Conservation (phyloP, 2,888 invertebrate species). For the Cataglyphis altisquamis region DNA sequence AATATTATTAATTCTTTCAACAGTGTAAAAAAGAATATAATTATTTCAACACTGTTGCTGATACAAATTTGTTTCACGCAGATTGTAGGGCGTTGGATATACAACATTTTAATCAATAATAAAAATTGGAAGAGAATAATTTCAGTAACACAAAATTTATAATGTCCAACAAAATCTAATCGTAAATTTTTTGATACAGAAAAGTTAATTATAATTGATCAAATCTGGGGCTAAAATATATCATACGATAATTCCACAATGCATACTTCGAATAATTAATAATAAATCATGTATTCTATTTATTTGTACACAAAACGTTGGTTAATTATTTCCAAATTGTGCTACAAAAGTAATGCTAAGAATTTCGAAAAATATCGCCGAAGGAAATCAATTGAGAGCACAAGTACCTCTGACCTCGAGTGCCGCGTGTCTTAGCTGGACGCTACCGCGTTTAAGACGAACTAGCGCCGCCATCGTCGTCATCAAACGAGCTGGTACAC, state of each 20-base stretch:
- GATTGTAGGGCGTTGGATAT: background rate
- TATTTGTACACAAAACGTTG: background rate
- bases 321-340: constrained; percentile 5
- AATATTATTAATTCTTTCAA: background rate
- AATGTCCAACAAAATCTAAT: background rate
- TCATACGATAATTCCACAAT: background rate
- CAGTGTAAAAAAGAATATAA: background rate
- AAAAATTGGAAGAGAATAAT: background rate
- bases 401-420: constrained; percentile 87
- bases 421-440: constrained; percentile 88
- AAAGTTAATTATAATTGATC: constrained; percentile 2
- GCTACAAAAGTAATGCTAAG: background rate
- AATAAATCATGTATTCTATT: background rate
- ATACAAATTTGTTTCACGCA: background rate
- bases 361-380: background rate
- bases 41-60: background rate
- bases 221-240: background rate
- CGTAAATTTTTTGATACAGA: background rate
- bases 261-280: background rate
- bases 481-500: constrained; percentile 59
- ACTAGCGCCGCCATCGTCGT: constrained; percentile 84
- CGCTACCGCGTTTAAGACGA: constrained; percentile 87
- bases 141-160: background rate
- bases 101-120: background rate
- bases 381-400: constrained; percentile 16